Percentiles rank a stretch among this genome's conserved stretches.
phyloP scores from a whole-genome alignment of 2,797 vertebrate genomes.

The Amblyraja radiata region DNA sequence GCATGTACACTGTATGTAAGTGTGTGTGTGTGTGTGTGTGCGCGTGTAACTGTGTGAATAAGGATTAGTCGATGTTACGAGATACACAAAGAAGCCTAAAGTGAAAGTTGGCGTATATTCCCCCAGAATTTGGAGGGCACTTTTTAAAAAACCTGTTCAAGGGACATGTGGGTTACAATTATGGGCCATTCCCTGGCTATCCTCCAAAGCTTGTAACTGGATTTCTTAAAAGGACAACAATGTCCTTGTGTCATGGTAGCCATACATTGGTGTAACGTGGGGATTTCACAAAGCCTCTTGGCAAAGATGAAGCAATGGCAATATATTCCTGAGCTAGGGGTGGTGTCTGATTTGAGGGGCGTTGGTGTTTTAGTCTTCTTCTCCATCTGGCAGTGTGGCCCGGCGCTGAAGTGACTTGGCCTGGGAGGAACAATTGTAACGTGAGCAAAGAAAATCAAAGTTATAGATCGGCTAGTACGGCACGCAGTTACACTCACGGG shows the following conservation, averaged over 20 bases:
- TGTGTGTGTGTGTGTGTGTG: neutral
- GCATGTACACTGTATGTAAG: neutral
- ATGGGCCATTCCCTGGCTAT: neutral
- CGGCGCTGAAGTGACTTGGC: neutral
- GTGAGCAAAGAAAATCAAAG: neutral
- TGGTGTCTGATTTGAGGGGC: neutral
- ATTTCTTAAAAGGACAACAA: neutral
- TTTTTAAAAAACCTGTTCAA: neutral
- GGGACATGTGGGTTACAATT: neutral
- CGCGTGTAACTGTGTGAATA: neutral
- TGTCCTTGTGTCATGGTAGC: neutral
- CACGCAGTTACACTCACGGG: too few species aligned
- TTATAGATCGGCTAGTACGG: neutral
- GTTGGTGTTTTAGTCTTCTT: neutral
- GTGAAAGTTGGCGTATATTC: neutral
- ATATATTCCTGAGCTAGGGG: neutral
- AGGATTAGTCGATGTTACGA: constrained; percentile 7
- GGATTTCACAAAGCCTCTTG: neutral
- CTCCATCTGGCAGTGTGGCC: neutral
- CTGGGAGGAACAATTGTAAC: neutral
- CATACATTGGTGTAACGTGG: neutral
- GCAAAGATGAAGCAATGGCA: neutral
- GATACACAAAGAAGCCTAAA: neutral
- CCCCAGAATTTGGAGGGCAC: neutral
- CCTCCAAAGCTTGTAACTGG: neutral